Base-by-base conservation (phyloP, 2,113 vertebrate species). In the Halichoerus grypus region DNA sequence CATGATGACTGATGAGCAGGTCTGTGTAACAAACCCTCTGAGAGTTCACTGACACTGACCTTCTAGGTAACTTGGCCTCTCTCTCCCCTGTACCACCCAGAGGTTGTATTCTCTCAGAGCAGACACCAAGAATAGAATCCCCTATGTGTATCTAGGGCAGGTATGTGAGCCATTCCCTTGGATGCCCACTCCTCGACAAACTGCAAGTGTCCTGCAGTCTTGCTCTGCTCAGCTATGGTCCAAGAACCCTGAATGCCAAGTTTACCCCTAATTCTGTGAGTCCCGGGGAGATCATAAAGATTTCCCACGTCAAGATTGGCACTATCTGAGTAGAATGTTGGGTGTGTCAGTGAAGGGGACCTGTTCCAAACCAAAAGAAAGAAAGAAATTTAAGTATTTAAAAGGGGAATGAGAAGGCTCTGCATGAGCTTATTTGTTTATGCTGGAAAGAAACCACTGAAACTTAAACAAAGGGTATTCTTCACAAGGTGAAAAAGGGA, bases 281-380 rank as follows among this genome's bases (percentile, higher is more conserved):
- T 93, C 18, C n/a, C 53, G 0, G 19, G 55, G 36, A 83, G 31
- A 77, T 1, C 72, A 22, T 51, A 39, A 69, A 90, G 11, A 3
- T 91, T 94, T 79, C 21, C 65, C 9, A 71, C 31, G 28, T 69
- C 2, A 5, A 92, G 28, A 49, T 0, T 55, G 39, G 39, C 15
- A 53, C 24, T 33, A 49, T 90, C 79, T 71, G 33, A 65, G 26
- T 46, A 93, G 39, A 18, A 53, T 42, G 6, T 51, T 65, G 55
- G 16, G 7, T 91, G n/a, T 67, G 22, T 59, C 65, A 65, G 15
- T 28, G 16, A 49, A 82, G 24, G 6, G 82, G 24, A 55, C 1
- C n/a, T 95, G 19, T 83, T 97, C 24, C 21, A 91, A 95, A 85
- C 22, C n/a, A 61, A 91, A 92, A 72, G 18, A 84, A 96, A 88